Evolutionary conservation across 2,888 invertebrate genomes (phyloP).

Genomic region (Molanna angustata): DNA sequence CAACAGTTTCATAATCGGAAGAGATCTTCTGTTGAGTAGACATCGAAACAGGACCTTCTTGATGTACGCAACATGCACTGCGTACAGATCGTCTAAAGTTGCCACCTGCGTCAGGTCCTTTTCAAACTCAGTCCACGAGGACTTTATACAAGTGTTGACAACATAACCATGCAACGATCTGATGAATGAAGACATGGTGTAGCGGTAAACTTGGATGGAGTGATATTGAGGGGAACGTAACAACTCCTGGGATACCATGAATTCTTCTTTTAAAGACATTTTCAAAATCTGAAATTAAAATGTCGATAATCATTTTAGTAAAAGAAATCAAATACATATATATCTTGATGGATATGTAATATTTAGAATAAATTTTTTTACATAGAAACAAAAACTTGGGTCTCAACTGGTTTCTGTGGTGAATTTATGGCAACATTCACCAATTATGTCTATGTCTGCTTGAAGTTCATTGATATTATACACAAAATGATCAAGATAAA

Average conservation of each 20-base stretch:
- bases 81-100: slow-evolving; percentile 70
- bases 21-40: slow-evolving; percentile 67
- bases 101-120: slow-evolving; percentile 62
- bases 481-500: too few relatives aligned
- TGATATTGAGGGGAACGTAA: slow-evolving; percentile 66
- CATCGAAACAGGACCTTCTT: slow-evolving; percentile 75
- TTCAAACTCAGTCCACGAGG: slow-evolving; percentile 73
- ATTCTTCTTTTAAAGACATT: slow-evolving; percentile 53
- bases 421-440: too few relatives aligned
- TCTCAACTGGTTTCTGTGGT: too few relatives aligned
- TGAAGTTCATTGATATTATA: too few relatives aligned
- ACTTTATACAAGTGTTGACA: slow-evolving; percentile 70
- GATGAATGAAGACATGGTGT: slow-evolving; percentile 74
- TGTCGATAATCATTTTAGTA: too few relatives aligned
- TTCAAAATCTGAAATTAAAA: slow-evolving; percentile 55
- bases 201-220: slow-evolving; percentile 67
- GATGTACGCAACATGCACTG: slow-evolving; percentile 69
- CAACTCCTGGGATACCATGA: slow-evolving; percentile 48
- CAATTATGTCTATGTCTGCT: too few relatives aligned
- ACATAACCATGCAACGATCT: slow-evolving; percentile 74
- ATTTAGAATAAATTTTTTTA: too few relatives aligned
- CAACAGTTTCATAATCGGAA: slow-evolving; percentile 65
- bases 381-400: too few relatives aligned
- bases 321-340: too few relatives aligned
- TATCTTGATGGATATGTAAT: too few relatives aligned